Conservation (phyloP, 1,140 invertebrate genomes). For the Ips nitidus region DNA sequence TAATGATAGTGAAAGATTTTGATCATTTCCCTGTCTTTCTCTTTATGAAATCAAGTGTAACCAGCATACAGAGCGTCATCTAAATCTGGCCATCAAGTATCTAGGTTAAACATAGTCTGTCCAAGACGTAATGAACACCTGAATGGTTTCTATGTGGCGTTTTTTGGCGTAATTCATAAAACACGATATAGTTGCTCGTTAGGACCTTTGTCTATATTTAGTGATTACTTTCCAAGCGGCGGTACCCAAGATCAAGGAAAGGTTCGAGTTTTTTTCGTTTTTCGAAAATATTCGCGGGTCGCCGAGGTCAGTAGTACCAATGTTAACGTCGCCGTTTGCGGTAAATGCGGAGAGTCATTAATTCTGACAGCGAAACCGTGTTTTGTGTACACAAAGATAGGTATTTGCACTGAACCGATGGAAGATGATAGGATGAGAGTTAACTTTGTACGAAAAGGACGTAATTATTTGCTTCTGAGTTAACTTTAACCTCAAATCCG, state of each 20-base stretch:
- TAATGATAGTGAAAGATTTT: too few relatives aligned
- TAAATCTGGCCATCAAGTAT: not conserved
- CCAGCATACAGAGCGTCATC: too few relatives aligned
- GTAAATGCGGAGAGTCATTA: not conserved
- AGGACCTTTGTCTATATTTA: slow-evolving; percentile 18
- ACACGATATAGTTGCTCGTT: slow-evolving; percentile 9
- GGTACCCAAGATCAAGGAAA: slow-evolving; percentile 19
- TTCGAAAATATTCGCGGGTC: slow-evolving; percentile 1
- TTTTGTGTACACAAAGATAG: too few relatives aligned
- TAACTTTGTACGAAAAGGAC: too few relatives aligned
- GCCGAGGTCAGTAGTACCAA: slow-evolving; percentile 24
- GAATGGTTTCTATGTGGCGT: slow-evolving; percentile 19
- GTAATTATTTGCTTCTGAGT: too few relatives aligned
- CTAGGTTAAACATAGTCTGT: slow-evolving; percentile 26
- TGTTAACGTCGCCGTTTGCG: slow-evolving; percentile 13
- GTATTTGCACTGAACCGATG: too few relatives aligned
- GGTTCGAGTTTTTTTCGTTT: slow-evolving; percentile 23
- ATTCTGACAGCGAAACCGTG: not conserved
- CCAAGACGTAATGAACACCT: slow-evolving; percentile 19
- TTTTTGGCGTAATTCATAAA: slow-evolving; percentile 23
- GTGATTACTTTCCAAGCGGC: slow-evolving; percentile 20
- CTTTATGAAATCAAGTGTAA: too few relatives aligned
- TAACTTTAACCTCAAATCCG: too few relatives aligned
- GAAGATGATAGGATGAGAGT: too few relatives aligned
- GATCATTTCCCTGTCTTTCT: too few relatives aligned